Conservation (phyloP, 92 coral and sea anemone species). For the Anthopleura xanthogrammica region DNA sequence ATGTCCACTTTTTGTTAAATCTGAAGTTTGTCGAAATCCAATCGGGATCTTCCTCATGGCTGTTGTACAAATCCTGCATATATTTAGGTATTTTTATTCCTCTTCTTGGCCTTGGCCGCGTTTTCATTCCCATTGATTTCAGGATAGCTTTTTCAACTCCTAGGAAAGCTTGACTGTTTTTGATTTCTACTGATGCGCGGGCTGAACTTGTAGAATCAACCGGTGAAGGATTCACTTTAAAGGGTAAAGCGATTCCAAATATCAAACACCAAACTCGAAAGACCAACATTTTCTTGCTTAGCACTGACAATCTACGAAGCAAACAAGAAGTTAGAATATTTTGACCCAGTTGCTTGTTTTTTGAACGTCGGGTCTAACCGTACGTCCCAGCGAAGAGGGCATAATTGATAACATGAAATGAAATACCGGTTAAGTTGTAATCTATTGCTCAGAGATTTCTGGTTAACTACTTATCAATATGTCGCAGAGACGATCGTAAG, state of each 20-base stretch:
- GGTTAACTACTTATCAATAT: not conserved
- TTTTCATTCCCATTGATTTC: constrained; percentile 66
- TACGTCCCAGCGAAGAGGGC: not conserved
- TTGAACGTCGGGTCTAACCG: not conserved
- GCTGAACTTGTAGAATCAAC: constrained; percentile 1
- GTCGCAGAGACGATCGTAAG: not conserved
- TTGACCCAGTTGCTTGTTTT: not conserved
- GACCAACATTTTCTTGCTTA: constrained; percentile 58
- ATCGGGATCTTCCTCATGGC: constrained; percentile 73
- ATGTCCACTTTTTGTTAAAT: constrained; percentile 73
- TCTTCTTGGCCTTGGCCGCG: constrained; percentile 63
- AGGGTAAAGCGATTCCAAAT: constrained; percentile 53
- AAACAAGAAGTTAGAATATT: constrained; percentile 1
- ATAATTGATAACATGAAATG: not conserved
- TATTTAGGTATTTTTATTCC: constrained; percentile 73
- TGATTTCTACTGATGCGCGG: not conserved
- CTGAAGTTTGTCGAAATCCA: constrained; percentile 87
- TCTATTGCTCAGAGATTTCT: not conserved
- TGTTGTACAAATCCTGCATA: constrained; percentile 81
- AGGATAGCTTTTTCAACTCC: constrained; percentile 66
- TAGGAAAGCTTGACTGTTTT: constrained; percentile 57
- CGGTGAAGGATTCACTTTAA: constrained; percentile 34
- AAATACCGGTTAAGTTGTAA: not conserved
- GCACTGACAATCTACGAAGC: constrained; percentile 38
- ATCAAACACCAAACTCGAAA: constrained; percentile 59